Conservation (phyloP, 2,797 vertebrate genomes). For the Remorina albescens region DNA sequence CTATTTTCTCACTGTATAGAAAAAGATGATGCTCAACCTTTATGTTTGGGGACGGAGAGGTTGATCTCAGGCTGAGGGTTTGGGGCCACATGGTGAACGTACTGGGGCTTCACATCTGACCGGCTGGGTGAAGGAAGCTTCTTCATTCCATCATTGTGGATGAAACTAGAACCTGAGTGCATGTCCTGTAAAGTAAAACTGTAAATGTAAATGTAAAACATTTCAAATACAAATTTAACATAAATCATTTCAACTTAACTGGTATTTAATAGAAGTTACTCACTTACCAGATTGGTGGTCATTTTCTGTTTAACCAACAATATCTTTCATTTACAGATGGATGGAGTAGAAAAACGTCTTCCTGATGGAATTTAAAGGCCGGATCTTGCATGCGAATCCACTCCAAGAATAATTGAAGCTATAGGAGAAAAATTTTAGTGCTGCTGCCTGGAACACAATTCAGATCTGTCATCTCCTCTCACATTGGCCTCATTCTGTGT, state of each 20-base stretch:
- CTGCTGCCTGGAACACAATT: neutral
- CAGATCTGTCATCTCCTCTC: slow-evolving; percentile 19
- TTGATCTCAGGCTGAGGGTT: slow-evolving; percentile 35
- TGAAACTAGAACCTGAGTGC: neutral
- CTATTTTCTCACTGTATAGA: neutral
- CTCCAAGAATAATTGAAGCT: neutral
- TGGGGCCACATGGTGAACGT: slow-evolving; percentile 32
- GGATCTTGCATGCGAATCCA: slow-evolving; percentile 11
- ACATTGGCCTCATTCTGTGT: neutral
- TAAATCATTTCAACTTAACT: neutral
- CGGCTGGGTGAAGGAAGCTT: neutral
- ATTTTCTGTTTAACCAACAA: slow-evolving; percentile 42
- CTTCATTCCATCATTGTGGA: neutral
- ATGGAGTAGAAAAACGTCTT: neutral
- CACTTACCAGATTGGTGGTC: slow-evolving; percentile 59
- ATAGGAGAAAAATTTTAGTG: neutral
- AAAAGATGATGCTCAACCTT: slow-evolving; percentile 27
- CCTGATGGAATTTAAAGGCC: slow-evolving; percentile 11
- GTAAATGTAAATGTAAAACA: neutral
- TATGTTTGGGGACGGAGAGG: slow-evolving; percentile 1
- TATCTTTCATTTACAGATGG: neutral
- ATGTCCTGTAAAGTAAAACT: slow-evolving; percentile 35
- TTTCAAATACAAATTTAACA: neutral
- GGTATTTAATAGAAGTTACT: neutral
- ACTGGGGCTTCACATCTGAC: slow-evolving; percentile 44